These are phyloP conservation scores for Agapetus fuscipes DNA, from an alignment of 2,888 invertebrate species.

Conservation along the genomic window DNA sequence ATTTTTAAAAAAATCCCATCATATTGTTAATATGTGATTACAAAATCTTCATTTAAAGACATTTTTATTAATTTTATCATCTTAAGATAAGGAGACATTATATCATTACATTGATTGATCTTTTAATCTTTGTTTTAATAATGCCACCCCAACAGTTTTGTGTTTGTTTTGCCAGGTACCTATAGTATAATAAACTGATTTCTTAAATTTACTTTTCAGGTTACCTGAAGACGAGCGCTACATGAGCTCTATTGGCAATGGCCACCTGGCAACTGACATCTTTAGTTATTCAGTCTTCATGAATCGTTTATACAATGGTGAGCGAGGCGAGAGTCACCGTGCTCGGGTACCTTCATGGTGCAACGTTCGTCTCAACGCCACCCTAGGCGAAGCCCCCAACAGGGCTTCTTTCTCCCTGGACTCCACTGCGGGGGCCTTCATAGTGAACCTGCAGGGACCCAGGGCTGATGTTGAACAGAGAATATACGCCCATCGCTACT, in stretches of 20 bases:
- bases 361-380: conserved; percentile 24
- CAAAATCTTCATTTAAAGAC: no score
- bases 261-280: conserved; percentile 32
- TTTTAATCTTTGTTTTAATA: no score
- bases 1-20: no score
- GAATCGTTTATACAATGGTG: conserved; percentile 35
- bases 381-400: conserved; percentile 1
- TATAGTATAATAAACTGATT: no score
- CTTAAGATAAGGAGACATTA: no score
- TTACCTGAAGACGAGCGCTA: conserved; percentile 13
- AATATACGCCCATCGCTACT: conserved; percentile 33
- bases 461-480: conserved; percentile 20
- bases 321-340: conserved; percentile 30
- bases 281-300: conserved; percentile 32
- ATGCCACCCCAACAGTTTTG: no score
- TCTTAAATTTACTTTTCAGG: conserved; percentile 4
- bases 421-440: conserved; percentile 22
- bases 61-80: no score
- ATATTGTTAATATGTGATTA: no score
- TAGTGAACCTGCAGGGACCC: conserved; percentile 6
- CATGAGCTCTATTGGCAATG: conserved; percentile 29
- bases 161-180: no score
- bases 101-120: no score
- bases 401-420: conserved; percentile 22
- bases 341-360: conserved; percentile 34